Percentiles rank a stretch among this genome's conserved stretches.
Conservation (phyloP, 2,797 vertebrate genomes). For the Anniella stebbinsi region DNA sequence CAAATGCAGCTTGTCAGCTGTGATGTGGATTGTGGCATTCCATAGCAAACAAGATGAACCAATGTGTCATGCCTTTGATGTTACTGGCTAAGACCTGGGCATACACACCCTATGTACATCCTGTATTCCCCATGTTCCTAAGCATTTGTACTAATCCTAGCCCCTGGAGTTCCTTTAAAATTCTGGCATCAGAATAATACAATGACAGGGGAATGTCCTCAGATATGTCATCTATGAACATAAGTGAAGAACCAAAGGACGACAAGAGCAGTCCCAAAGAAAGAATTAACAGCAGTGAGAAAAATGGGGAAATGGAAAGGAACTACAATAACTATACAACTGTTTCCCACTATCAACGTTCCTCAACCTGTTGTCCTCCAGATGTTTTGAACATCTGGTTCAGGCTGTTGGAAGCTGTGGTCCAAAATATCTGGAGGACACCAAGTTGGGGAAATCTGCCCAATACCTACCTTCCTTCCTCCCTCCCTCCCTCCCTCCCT, state of each 20-base stretch:
- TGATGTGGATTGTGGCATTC: background rate
- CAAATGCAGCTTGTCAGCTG: background rate
- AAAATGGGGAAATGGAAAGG: background rate
- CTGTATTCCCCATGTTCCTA: background rate
- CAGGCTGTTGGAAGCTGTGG: too few species aligned
- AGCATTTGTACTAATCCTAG: background rate
- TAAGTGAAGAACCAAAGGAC: background rate
- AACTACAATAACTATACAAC: background rate
- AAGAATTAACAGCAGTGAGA: background rate
- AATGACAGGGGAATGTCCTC: background rate
- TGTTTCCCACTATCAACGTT: background rate
- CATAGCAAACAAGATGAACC: background rate
- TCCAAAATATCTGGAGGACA: too few species aligned
- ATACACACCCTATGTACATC: accelerated
- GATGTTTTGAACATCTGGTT: too few species aligned
- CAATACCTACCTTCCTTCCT: background rate
- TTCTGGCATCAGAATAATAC: background rate
- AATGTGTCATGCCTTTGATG: background rate
- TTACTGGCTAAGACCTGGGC: accelerated
- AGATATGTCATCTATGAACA: background rate
- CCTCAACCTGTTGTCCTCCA: too few species aligned
- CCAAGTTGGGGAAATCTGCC: too few species aligned
- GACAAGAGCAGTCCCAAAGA: background rate
- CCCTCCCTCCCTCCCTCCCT: too few species aligned
- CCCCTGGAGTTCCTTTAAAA: background rate